Base-by-base conservation (phyloP, 2,888 invertebrate species). In the Noctua janthina region DNA sequence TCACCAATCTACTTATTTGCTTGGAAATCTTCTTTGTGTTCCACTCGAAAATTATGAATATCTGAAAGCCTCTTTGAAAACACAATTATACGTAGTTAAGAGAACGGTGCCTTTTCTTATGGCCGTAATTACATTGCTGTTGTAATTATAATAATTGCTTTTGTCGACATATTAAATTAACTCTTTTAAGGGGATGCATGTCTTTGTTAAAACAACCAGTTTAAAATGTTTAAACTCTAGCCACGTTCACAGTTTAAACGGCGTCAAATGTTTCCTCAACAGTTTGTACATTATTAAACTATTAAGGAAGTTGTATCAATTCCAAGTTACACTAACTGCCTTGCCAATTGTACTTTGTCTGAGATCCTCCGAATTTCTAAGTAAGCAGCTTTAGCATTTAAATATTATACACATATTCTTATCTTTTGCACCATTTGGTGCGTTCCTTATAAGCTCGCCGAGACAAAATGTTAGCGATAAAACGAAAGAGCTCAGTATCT, bases 131-230 rank as follows among this genome's bases (percentile, higher is more conserved):
- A 96, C 90, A 92, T 93, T 90, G 94, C 92, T 92, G 91, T 90
- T 91, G 94, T 96, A 95, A 96, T 96, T 96, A 96, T 95, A 90
- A 94, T 96, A 96, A 96, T 96, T 95, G 96, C 94, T 93, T 94
- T 94, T 90, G 92, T 91, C 92, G 94, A 95, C 94, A 95, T 95
- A 95, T 94, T 94, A 93, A 94, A 95, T 95, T 93, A 94, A 92
- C 93, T 91, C 90, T 90, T 93, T 94, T 94, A 94, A 94, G 94
- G 90, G 91, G 80, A 90, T 91, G 83, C 76, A 77, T 68, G 76
- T 77, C 56, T 54, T 68, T 43, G 29, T 72, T 66, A 29, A 67
- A 17, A 56, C 10, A 49, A 59, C 3, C 10, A 35, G 17, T 74
- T 46, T 23, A 67, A 71, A 71, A 59, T 74, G 23, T 49, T 79